Evolutionary conservation across 2,888 invertebrate species (phyloP), one percentile per base, ranked within the genome.

Genomic region (Ormyrus rosae): DNA sequence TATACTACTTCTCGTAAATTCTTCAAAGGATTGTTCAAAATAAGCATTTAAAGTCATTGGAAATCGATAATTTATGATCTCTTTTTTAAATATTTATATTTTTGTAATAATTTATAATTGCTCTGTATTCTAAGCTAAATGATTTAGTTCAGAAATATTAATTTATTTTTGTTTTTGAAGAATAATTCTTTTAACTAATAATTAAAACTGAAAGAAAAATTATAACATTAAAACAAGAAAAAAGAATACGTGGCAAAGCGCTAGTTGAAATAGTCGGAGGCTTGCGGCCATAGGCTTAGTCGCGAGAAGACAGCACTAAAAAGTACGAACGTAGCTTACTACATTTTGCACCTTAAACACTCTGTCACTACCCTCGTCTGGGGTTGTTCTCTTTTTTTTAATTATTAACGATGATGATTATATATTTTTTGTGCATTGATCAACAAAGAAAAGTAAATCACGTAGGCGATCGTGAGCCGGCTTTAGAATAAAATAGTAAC

Each of bases 291-390:
- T 86, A 88, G 88, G 86, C 87, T 88, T 88, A 87, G 86, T 87
- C 83, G 86, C 84, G 85, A 86, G 45, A 70, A 82, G 84, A 81
- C 86, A 87, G 87, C 87, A 88, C 87, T 86, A 86, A 75, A 68
- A 73, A 48, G 83, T 86, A 87, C 85, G 85, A 88, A 87, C 83
- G 85, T 90, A 89, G 89, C 85, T 89, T 88, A 89, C 86, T 87
- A 88, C 88, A 87, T 88, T 89, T 89, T 88, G 89, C 89, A 90
- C 89, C 86, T 87, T 87, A 86, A 85, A 87, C 71, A 63, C 85
- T 85, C 84, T 86, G 85, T 86, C 86, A 85, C 82, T 84, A 81
- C 80, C 79, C 78, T 80, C 83, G 84, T 83, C 56, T 34, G 56
- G 80, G 73, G 76, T 69, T 73, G 61, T 68, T 68, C 46, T 58